Base-by-base conservation (phyloP, 2,797 vertebrate species). In the Galaxias olidus region DNA sequence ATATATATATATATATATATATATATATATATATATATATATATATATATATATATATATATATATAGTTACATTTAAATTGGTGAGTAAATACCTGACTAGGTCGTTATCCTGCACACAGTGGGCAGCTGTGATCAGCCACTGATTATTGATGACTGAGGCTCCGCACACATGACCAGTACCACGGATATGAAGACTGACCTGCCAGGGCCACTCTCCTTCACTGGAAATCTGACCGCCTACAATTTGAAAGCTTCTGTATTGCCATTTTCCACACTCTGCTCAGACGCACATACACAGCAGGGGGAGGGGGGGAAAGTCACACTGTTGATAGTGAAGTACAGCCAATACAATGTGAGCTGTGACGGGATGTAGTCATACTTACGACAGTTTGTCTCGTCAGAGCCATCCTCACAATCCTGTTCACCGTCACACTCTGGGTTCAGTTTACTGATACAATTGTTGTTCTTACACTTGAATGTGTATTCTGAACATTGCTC, bases 191-290 rank as follows among this genome's bases (percentile, higher is more conserved):
- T 98, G 96, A n/a, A 98, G 94, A 86, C 97, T 98, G 84, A 96
- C 95, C 87, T 98, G 96, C 97, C 97, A 98, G 0, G 97, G 97
- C 92, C 93, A 98, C 78, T 98, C 96, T 0, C 94, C 97, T 55
- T 84, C 73, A 0, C 80, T 80, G 0, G 95, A 90, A 0, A 80
- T 70, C 72, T 84, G 79, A 12, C 97, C 97, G 0, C 96, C 96
- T 0, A 98, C 95, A 0, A 98, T 94, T 1, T 95, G 92, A 0
- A 92, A 93, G 73, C 86, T 88, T 11, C 79, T 89, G 55, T 56
- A 95, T 0, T 90, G 84, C 46, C 77, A 83, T 1, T 13, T 77
- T 1, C 96, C 96, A 0, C 95, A 96, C 5, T 88, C 97, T 98
- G 80, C 57, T 19, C 51, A 54, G 11, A 61, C 7, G 18, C 30